These are phyloP conservation scores for Rattus norvegicus DNA, from an alignment of 2,113 vertebrate genomes.

Conservation along the genomic window GRCr8 NC_086035.1:54173001-54173500, in stretches of 20 bases:
- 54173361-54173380: not conserved
- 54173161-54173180: not conserved
- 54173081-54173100: not conserved
- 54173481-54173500: not conserved
- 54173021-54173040: not conserved
- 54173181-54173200: not conserved
- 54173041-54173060: not conserved
- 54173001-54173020: not conserved
- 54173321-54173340: not conserved
- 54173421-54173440: not conserved
- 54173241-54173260: not conserved
- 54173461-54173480: not conserved
- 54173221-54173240: not conserved
- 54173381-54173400: too few relatives aligned
- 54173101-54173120: not conserved
- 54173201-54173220: not conserved
- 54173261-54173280: not conserved
- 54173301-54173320: not conserved
- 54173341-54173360: not conserved
- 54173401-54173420: not conserved
- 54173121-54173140: not conserved
- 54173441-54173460: not conserved
- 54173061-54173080: not conserved
- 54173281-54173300: not conserved
- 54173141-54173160: not conserved